Percentiles rank a stretch among this genome's conserved stretches.
Conservation (phyloP, 2,113 vertebrate genomes). For the Pseudorectes ferrugineus region DNA sequence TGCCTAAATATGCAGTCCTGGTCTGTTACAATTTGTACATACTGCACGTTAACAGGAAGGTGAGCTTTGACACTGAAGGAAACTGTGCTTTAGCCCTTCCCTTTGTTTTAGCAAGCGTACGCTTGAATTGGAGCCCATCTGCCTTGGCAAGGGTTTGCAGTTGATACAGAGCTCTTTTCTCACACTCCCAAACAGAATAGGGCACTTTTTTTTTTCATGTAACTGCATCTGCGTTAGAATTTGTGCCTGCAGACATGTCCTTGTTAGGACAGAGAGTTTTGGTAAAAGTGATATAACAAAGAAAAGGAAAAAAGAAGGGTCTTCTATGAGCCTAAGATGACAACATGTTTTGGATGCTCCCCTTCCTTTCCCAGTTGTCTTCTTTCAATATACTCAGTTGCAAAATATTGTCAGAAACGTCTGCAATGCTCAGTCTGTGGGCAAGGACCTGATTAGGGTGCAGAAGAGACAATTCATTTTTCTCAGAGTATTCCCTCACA, state of each 20-base stretch:
- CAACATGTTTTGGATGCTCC: background rate
- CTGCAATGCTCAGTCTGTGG: background rate
- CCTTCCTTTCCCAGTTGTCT: background rate
- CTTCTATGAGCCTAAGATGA: background rate
- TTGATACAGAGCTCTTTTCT: background rate
- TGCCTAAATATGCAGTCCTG: background rate
- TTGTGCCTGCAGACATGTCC: background rate
- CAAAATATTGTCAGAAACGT: background rate
- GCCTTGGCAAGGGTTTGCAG: background rate
- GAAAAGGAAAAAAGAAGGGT: background rate
- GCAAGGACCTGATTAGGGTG: background rate
- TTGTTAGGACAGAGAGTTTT: background rate
- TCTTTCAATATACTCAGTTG: background rate
- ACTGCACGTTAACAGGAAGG: background rate
- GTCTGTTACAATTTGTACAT: background rate
- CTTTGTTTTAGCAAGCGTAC: background rate
- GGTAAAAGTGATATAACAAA: background rate
- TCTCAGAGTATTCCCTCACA: background rate
- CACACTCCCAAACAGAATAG: background rate
- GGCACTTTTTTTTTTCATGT: background rate
- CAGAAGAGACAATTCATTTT: background rate
- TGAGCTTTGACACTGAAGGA: constrained; percentile 31
- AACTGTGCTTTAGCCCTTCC: background rate
- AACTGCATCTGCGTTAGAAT: background rate
- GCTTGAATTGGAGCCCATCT: constrained; percentile 12